Conservation (phyloP, 2,113 vertebrate genomes). For the Pitta sordida region DNA sequence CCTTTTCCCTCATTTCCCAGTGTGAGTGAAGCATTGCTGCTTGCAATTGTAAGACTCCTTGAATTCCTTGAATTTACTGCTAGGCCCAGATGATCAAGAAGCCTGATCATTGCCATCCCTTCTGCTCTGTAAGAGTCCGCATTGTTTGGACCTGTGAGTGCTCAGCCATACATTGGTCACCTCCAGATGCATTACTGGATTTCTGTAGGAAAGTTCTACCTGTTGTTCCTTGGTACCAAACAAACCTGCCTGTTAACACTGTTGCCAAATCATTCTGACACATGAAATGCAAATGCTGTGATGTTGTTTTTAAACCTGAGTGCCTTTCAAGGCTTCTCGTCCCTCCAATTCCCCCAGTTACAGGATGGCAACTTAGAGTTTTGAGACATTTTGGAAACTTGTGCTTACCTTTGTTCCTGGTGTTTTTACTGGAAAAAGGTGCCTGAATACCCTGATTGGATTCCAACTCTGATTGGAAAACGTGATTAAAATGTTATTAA, state of each 20-base stretch:
- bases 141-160: background rate
- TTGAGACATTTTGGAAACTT: background rate
- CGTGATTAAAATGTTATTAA: background rate
- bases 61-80: background rate
- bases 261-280: background rate
- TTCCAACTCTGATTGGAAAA: too few species aligned
- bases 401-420: background rate
- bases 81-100: background rate
- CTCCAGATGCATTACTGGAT: background rate
- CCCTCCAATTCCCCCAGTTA: background rate
- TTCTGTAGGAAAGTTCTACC: background rate
- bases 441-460: too few species aligned
- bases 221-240: background rate
- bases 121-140: background rate
- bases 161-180: background rate
- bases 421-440: too few species aligned
- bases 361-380: background rate
- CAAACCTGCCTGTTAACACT: background rate
- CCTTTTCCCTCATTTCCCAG: background rate
- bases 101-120: background rate
- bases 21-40: background rate
- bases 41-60: background rate
- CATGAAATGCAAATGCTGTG: background rate
- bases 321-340: rapidly evolving
- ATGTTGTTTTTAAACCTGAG: background rate